These are phyloP conservation scores for Tipula lateralis DNA, from an alignment of 2,888 invertebrate species.

Conservation along the genomic window DNA sequence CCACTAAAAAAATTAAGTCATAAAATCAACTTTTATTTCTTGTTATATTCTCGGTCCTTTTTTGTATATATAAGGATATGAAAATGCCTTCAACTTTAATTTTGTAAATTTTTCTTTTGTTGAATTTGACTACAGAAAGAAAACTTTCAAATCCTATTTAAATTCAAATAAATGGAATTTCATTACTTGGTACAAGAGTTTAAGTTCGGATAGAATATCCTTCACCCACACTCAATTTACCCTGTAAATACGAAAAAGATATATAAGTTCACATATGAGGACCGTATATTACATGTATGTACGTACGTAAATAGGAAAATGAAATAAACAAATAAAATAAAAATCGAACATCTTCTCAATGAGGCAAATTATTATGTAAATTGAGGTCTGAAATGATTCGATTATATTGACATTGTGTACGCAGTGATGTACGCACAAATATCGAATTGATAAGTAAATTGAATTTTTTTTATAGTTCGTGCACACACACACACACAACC, in stretches of 20 bases:
- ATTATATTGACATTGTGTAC: background rate
- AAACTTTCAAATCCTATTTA: background rate
- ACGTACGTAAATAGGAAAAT: background rate
- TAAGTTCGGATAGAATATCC: background rate
- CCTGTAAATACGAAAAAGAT: background rate
- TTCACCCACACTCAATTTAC: background rate
- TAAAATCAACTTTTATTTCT: background rate
- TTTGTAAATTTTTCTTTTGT: background rate
- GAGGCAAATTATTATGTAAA: conserved; percentile 8
- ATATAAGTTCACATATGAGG: background rate
- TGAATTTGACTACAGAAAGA: background rate
- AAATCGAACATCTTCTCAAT: background rate
- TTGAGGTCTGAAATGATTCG: conserved; percentile 7
- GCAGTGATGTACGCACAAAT: background rate
- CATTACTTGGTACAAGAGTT: background rate
- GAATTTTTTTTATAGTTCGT: background rate
- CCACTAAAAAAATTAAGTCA: background rate
- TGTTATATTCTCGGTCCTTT: background rate
- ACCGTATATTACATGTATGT: too few species aligned
- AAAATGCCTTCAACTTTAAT: background rate
- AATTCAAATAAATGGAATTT: background rate
- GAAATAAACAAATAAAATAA: background rate
- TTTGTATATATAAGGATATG: background rate
- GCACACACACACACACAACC: too few species aligned
- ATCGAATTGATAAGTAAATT: background rate